Percentiles rank a stretch among this genome's conserved stretches.
These are phyloP conservation scores for Eurytemora carolleeae DNA, from an alignment of 1,140 invertebrate species.

Conservation along the genomic window DNA sequence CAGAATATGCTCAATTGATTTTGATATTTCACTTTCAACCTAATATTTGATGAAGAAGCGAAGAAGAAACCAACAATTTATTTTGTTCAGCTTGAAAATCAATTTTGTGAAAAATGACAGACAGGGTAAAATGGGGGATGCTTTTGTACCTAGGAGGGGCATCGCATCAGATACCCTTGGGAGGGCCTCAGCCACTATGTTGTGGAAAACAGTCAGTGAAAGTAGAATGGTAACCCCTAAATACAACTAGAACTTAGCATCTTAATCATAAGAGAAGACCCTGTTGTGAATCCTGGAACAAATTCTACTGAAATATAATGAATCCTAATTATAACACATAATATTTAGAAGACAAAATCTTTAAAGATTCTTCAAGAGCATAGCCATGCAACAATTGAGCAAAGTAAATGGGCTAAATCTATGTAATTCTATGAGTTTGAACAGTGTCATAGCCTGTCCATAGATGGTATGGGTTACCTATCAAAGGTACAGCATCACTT, in stretches of 20 bases:
- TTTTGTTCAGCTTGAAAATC: background rate
- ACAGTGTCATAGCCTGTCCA: too few species aligned
- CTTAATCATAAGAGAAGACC: background rate
- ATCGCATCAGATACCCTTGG: slow-evolving; percentile 78
- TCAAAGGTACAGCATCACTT: slow-evolving; percentile 57
- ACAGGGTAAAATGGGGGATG: too few species aligned
- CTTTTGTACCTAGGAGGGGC: slow-evolving; percentile 30
- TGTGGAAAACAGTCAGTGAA: slow-evolving; percentile 97
- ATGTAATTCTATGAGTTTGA: too few species aligned
- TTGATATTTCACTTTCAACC: background rate
- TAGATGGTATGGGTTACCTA: too few species aligned
- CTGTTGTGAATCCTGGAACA: background rate
- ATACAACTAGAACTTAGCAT: slow-evolving; percentile 28
- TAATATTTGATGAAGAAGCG: background rate
- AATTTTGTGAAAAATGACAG: background rate
- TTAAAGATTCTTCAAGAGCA: too few species aligned
- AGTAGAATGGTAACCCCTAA: slow-evolving; percentile 98
- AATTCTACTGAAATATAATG: background rate
- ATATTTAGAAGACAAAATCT: background rate
- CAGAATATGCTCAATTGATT: too few species aligned
- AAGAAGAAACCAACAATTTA: background rate
- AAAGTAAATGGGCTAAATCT: too few species aligned
- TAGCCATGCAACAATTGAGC: too few species aligned
- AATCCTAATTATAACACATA: background rate
- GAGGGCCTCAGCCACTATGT: slow-evolving; percentile 83